Base-by-base conservation (phyloP, 30 jellyfish, hydroid and myxozoan genomes). In the Nemopilema nomurai region DNA sequence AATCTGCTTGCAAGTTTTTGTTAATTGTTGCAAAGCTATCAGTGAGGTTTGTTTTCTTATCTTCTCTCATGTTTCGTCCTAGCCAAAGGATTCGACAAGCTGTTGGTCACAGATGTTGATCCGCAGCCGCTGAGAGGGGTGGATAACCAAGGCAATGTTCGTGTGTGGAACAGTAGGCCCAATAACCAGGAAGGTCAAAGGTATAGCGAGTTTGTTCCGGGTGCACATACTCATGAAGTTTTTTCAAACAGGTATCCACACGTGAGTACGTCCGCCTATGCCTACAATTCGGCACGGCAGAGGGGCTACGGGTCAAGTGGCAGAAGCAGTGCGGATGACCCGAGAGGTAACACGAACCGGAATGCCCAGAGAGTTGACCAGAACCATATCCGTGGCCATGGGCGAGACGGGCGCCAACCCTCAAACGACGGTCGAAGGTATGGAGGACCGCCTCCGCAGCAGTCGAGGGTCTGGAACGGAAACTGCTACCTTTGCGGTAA, bases 401-500 rank as follows among this genome's bases (percentile, higher is more conserved):
- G 65, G 20, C 28, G 81, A 8, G 81, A 80, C 21, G 74, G 81
- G 23, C 67, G 89, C 31, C 70, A 30, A 65, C 65, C 50, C 17
- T 13, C 69, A 0, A 16, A 41, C 49, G 71, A 51, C 20, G 32
- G 26, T 18, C 63, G 81, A 18, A 65, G 89, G 49, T 63, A 80
- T 51, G 74, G 74, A 57, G 89, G 63, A 49, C 65, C 25, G 53
- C n/a, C 74, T 0, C 51, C 49, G 0, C 80, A 21, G 30, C 27
- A 26, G 62, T 71, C 80, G 7, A 65, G 89, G 50, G 80, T 20
- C n/a, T 80, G 50, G 18, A 66, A 41, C 65, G 89, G 89, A 66
- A 67, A 49, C 23, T 80, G 89, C 89, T 80, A 17, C 33, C 67
- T 80, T 24, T 80, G 89, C 52, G 89, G 89, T 80, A 66, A 63